A percentile compares a stretch with the other conserved stretches of the same genome.
These are phyloP conservation scores for Sinocyclocheilus rhinocerous DNA, from an alignment of 2,113 vertebrate species.

Conservation along the genomic window DNA sequence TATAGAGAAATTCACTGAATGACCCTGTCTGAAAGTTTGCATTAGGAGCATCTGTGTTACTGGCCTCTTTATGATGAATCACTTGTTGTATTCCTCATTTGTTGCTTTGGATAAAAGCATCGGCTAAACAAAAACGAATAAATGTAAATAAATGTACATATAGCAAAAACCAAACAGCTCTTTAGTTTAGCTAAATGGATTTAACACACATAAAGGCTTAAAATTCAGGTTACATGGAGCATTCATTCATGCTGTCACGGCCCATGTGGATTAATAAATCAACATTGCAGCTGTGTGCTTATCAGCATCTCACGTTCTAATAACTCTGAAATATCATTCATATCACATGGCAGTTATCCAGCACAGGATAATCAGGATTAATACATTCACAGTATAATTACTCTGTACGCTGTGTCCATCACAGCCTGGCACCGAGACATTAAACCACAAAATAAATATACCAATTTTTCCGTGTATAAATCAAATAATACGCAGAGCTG, in stretches of 20 bases:
- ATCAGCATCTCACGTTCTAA: background rate
- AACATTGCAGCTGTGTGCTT: conserved; percentile 9
- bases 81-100: too few relatives aligned
- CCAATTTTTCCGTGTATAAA: conserved; percentile 23
- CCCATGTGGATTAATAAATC: conserved; percentile 15
- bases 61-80: too few relatives aligned
- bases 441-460: conserved; percentile 3
- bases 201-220: background rate
- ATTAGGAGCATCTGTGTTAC: too few relatives aligned
- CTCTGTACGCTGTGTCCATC: conserved; percentile 21
- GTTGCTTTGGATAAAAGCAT: too few relatives aligned
- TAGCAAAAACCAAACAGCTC: background rate
- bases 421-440: conserved; percentile 2
- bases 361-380: conserved; percentile 1
- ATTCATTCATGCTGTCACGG: background rate
- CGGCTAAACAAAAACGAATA: too few relatives aligned
- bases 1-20: too few relatives aligned
- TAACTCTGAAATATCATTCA: conserved; percentile 31
- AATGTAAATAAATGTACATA: too few relatives aligned
- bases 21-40: too few relatives aligned
- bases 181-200: background rate
- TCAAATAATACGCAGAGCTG: conserved; percentile 28
- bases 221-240: background rate
- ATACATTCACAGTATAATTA: conserved; percentile 24
- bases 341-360: background rate